Conservation (phyloP, 2,888 invertebrate genomes). For the Zelleria hepariella region DNA sequence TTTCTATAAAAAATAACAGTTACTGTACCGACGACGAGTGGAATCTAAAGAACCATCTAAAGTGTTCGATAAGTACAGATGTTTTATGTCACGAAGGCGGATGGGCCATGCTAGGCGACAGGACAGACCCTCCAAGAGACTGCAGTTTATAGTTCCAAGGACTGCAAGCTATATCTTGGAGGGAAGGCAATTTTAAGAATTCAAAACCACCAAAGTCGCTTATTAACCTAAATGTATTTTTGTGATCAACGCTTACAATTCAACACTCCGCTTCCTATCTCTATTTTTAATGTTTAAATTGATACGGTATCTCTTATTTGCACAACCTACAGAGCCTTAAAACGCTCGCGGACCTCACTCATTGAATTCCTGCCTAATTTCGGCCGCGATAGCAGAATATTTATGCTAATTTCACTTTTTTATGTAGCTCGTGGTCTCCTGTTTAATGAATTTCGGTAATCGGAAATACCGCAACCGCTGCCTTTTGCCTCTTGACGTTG, state of each 20-base stretch:
- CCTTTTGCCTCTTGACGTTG: conserved; percentile 14
- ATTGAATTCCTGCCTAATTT: conserved; percentile 48
- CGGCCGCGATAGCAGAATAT: conserved; percentile 42
- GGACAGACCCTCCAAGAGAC: no score
- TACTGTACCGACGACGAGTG: no score
- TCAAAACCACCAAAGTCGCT: background rate
- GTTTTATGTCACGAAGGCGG: no score
- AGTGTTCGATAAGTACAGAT: no score
- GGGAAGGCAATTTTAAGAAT: no score
- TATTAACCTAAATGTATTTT: background rate
- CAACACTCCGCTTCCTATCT: background rate
- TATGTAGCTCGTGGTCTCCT: conserved; percentile 30
- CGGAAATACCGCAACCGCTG: conserved; percentile 57
- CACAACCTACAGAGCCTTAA: conserved; percentile 24
- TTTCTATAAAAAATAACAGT: no score
- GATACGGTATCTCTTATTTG: background rate
- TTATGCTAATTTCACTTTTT: conserved; percentile 50
- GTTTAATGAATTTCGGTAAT: conserved; percentile 50
- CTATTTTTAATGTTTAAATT: background rate
- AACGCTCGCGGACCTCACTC: conserved; percentile 18
- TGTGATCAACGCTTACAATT: background rate
- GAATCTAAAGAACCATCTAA: no score
- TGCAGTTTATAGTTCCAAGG: no score
- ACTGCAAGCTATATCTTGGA: no score
- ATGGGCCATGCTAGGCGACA: no score